Conservation (phyloP, 2,113 vertebrate genomes). For the Neolamprologus toae region DNA sequence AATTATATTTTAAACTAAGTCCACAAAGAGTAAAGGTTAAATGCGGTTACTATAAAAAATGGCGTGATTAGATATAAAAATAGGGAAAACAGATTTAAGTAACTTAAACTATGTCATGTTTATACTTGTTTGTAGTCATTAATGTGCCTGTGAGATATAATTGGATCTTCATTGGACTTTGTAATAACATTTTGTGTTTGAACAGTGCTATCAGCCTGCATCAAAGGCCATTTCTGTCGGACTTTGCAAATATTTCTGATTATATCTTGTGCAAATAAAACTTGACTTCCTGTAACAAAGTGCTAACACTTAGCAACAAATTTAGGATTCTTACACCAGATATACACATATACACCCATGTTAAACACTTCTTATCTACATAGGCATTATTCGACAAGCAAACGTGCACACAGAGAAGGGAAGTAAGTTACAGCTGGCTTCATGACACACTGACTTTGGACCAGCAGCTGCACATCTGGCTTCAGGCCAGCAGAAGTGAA, state of each 20-base stretch:
- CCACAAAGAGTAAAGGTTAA: neutral
- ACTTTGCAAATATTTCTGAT: neutral
- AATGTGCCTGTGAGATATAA: neutral
- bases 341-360: neutral
- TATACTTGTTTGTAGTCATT: neutral
- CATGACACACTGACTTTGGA: neutral
- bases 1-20: neutral
- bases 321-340: neutral
- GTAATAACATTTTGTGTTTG: neutral
- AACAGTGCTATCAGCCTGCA: neutral
- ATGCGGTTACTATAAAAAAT: neutral
- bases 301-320: neutral
- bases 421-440: neutral
- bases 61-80: neutral
- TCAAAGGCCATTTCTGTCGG: neutral
- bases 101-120: neutral
- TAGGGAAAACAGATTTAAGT: neutral
- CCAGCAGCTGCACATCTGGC: neutral
- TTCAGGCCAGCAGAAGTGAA: conserved; percentile 28
- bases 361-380: neutral
- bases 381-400: neutral
- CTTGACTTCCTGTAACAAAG: neutral
- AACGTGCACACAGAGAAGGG: neutral
- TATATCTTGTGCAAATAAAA: neutral
- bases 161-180: neutral